Conservation (phyloP, 2,113 vertebrate species). For the Canis aureus region DNA sequence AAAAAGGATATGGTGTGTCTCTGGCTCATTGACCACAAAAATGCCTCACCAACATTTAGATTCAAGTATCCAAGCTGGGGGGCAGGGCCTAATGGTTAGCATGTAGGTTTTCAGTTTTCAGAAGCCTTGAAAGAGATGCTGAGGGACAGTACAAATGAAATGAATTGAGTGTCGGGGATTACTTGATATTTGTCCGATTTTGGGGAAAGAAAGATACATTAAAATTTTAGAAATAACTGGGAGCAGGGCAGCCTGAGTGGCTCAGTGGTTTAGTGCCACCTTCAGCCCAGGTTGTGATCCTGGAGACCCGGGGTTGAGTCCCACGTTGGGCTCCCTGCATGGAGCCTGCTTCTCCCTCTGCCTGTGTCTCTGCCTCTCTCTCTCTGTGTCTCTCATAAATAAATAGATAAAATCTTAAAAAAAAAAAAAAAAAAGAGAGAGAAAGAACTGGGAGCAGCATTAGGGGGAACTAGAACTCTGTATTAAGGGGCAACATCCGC, state of each 20-base stretch:
- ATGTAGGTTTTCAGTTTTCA: neutral
- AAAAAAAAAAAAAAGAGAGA: too few relatives aligned
- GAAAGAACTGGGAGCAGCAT: neutral
- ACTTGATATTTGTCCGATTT: neutral
- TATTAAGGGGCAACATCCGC: neutral
- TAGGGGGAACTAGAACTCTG: neutral
- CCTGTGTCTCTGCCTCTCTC: too few relatives aligned
- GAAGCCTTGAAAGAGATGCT: neutral
- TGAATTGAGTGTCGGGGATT: neutral
- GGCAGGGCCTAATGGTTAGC: neutral
- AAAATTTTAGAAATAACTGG: neutral
- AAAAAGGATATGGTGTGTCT: rapidly evolving
- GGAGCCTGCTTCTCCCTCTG: too few relatives aligned
- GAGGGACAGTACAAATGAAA: neutral
- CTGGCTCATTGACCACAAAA: neutral
- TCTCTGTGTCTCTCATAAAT: too few relatives aligned
- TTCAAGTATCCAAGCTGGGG: neutral
- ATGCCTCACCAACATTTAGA: neutral
- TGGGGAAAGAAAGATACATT: neutral
- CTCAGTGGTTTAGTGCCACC: too few relatives aligned
- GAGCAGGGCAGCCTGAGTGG: too few relatives aligned
- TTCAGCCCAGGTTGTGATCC: too few relatives aligned
- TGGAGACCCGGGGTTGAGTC: too few relatives aligned
- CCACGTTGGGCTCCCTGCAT: too few relatives aligned
- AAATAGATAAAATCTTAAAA: too few relatives aligned